phyloP scores from a whole-genome alignment of 2,113 vertebrate species.

The Periophthalmus modestus region DNA sequence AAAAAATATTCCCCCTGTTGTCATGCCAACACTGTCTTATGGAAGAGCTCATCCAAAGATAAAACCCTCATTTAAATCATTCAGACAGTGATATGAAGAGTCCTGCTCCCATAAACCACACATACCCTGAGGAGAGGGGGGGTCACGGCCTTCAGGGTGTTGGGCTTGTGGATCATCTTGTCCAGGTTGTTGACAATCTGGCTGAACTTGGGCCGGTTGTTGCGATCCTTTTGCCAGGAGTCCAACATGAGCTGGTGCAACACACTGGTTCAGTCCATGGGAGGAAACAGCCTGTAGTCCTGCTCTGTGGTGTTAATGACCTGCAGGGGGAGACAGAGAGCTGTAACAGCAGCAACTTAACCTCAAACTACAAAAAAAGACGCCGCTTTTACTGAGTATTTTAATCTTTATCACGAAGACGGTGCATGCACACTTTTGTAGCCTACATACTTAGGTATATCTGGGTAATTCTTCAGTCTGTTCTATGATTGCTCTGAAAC shows the following conservation, averaged over 20 bases:
- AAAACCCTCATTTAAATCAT: slow-evolving; percentile 26
- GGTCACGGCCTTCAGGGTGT: slow-evolving; percentile 96
- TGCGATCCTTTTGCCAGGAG: slow-evolving; percentile 99
- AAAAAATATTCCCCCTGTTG: neutral
- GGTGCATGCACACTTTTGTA: too few relatives aligned
- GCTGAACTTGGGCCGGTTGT: slow-evolving; percentile 95
- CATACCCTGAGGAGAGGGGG: slow-evolving; percentile 93
- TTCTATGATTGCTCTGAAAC: too few relatives aligned
- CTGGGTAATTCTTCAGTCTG: too few relatives aligned
- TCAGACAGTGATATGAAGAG: neutral
- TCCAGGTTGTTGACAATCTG: slow-evolving; percentile 98
- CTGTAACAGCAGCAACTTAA: slow-evolving; percentile 7
- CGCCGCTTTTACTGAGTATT: neutral
- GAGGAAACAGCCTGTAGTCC: slow-evolving; percentile 92
- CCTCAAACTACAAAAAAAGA: neutral
- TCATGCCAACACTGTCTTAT: slow-evolving; percentile 13
- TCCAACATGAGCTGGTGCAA: slow-evolving; percentile 98
- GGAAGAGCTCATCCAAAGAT: slow-evolving; percentile 22
- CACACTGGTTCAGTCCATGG: slow-evolving; percentile 96
- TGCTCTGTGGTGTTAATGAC: slow-evolving; percentile 98
- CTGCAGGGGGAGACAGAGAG: slow-evolving; percentile 75
- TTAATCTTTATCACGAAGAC: neutral
- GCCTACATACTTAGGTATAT: too few relatives aligned
- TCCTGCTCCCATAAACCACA: neutral
- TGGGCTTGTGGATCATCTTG: slow-evolving; percentile 98